Conservation (phyloP, 2,113 vertebrate genomes). For the Falcunculus frontatus region DNA sequence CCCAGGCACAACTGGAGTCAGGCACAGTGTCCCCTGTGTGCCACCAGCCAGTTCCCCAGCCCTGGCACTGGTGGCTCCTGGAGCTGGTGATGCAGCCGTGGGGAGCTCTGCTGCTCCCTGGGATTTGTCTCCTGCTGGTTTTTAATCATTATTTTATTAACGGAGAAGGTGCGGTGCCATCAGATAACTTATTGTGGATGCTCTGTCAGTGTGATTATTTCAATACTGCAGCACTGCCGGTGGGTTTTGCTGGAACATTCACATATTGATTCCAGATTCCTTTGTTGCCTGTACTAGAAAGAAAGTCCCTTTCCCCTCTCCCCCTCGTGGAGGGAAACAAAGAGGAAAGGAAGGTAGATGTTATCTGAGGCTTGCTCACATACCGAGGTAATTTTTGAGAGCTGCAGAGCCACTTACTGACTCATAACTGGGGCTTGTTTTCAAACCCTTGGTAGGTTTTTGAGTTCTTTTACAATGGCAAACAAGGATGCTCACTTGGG, state of each 20-base stretch:
- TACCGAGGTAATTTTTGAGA: not conserved
- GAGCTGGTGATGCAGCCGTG: accelerated
- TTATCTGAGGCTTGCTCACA: not conserved
- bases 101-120: not conserved
- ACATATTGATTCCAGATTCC: not conserved
- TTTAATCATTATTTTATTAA: not conserved
- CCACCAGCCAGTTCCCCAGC: not conserved
- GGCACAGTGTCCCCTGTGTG: not conserved
- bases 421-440: not conserved
- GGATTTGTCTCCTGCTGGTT: not conserved
- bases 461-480: not conserved
- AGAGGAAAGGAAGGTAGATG: not conserved
- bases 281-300: slow-evolving; percentile 16
- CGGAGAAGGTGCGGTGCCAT: not conserved
- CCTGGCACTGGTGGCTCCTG: not conserved
- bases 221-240: not conserved
- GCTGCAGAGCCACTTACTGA: not conserved
- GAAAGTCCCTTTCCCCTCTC: not conserved
- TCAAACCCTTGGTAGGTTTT: not conserved
- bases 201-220: not conserved
- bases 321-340: not conserved
- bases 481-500: not conserved
- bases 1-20: not conserved
- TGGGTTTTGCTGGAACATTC: slow-evolving; percentile 12
- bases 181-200: not conserved